Evolutionary conservation across 1,140 invertebrate species (phyloP).

Genomic region (Diachasmimorpha longicaudata): DNA sequence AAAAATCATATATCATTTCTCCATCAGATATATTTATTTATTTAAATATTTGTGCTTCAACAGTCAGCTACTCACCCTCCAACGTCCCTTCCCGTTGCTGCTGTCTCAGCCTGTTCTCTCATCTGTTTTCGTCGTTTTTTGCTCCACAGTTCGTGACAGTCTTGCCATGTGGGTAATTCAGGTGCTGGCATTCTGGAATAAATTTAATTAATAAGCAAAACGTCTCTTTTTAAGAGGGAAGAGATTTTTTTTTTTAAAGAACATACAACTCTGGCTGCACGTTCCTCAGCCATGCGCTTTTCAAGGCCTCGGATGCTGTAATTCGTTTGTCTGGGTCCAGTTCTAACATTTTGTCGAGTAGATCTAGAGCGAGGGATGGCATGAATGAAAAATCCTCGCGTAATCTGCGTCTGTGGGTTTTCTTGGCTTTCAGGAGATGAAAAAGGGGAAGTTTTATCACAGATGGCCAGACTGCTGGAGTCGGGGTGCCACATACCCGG

Average conservation of each 20-base stretch:
- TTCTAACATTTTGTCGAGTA: constrained; percentile 96
- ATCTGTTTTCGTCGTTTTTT: constrained; percentile 87
- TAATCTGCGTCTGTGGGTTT: constrained; percentile 84
- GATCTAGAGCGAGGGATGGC: constrained; percentile 86
- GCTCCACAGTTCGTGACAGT: constrained; percentile 99
- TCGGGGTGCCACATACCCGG: constrained; percentile 92
- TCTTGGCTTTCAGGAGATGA: constrained; percentile 91
- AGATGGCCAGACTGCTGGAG: constrained; percentile 96
- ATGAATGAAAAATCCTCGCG: constrained; percentile 94
- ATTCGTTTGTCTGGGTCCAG: constrained; percentile 93
- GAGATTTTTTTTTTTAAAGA: not conserved
- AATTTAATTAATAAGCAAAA: not conserved
- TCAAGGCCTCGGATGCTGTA: constrained; percentile 92
- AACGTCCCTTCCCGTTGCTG: constrained; percentile 50
- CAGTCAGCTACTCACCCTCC: constrained; percentile 65
- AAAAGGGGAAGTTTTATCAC: constrained; percentile 94
- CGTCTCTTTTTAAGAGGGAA: not conserved
- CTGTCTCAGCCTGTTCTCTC: constrained; percentile 75
- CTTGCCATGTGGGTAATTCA: constrained; percentile 92
- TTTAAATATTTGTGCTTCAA: constrained; percentile 14
- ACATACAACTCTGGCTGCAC: constrained; percentile 89
- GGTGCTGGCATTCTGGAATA: constrained; percentile 77
- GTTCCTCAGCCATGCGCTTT: constrained; percentile 92
- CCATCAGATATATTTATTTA: constrained; percentile 17
- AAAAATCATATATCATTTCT: no score